Evolutionary conservation across 2,888 invertebrate genomes (phyloP), one percentile per base, ranked within the genome.

Genomic region (Pheosia tremula): DNA sequence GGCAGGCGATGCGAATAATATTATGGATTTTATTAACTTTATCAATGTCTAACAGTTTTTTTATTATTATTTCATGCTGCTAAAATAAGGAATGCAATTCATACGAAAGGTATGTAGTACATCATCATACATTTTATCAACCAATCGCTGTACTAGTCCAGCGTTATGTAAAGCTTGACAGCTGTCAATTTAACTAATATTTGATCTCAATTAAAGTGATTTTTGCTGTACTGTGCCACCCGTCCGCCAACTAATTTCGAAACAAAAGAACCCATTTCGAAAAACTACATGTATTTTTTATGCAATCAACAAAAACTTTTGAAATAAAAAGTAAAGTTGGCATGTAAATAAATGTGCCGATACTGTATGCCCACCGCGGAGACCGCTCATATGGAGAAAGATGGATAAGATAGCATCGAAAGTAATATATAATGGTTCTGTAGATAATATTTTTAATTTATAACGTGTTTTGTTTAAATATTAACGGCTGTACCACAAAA

Each of bases 311-410:
- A 90, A 90, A 90, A 90, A 88, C 79, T 63, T 72, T 73, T 75
- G 68, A 78, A 86, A 91, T 1, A 24, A 92, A 90, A 89, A 82
- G 77, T 68, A 50, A 77, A 81, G 80, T 83, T 84, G 79, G 79
- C 82, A 90, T 90, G 90, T 85, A 90, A 90, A 91, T 90, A 89
- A 87, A 87, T 87, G 86, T 81, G 81, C 76, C 74, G 77, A 79
- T 82, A 84, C 89, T 84, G 83, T 87, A 86, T 86, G 90, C 82
- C 92, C 84, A 89, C 92, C 92, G 79, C 84, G 84, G 67, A 78
- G 87, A 64, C 66, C 66, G 68, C 67, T 73, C 69, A 71, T 75
- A 74, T 71, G 69, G 67, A 68, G 68, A 73, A 75, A 75, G 66
- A 75, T 76, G 66, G 69, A 52, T 56, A 75, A 64, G 61, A 9